Conservation (phyloP, 2,797 vertebrate genomes). For the Sandelia bainsii region DNA sequence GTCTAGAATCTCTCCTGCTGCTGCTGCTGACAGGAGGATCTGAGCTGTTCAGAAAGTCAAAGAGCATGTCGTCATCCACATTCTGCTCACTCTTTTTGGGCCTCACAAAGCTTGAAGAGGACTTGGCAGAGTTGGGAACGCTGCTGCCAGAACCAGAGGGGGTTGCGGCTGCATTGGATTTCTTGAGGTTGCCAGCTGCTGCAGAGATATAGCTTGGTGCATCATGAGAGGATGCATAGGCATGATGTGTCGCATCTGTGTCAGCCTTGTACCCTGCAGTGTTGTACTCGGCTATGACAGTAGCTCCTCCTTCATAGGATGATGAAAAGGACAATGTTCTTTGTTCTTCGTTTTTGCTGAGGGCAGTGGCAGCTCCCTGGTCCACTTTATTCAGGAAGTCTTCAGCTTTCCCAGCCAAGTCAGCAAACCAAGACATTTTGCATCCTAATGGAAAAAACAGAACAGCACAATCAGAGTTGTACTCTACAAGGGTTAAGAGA, state of each 20-base stretch:
- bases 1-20: conserved; percentile 87
- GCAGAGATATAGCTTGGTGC: conserved; percentile 85
- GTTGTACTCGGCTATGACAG: conserved; percentile 63
- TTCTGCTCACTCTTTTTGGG: conserved; percentile 92
- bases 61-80: conserved; percentile 94
- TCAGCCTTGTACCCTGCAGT: conserved; percentile 46
- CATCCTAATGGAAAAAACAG: conserved; percentile 35
- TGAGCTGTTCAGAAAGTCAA: conserved; percentile 98
- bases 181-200: conserved; percentile 91
- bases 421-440: conserved; percentile 96
- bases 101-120: conserved; percentile 91
- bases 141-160: conserved; percentile 66
- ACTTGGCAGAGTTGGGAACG: conserved; percentile 71
- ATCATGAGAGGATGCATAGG: conserved; percentile 72
- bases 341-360: conserved; percentile 80
- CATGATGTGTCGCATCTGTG: conserved; percentile 64
- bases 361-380: conserved; percentile 94
- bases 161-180: conserved; percentile 81
- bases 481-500: not conserved
- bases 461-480: not conserved
- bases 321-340: conserved; percentile 60
- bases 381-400: conserved; percentile 96
- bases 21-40: conserved; percentile 84
- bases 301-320: conserved; percentile 68
- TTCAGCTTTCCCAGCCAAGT: conserved; percentile 95